These are phyloP conservation scores for Mallotus villosus DNA, from an alignment of 2,797 vertebrate species.

Conservation along the genomic window DNA sequence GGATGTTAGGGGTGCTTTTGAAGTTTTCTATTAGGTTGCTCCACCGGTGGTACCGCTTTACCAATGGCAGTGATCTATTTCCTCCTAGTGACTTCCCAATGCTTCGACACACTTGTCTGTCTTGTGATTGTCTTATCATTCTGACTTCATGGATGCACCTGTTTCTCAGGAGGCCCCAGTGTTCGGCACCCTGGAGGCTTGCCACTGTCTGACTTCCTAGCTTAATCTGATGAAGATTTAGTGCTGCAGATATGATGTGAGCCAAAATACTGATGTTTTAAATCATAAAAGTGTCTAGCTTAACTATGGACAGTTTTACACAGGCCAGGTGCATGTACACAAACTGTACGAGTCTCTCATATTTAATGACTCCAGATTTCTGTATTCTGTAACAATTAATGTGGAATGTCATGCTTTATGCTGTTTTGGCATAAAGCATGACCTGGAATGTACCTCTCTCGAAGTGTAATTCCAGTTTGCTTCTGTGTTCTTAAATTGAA, in stretches of 20 bases:
- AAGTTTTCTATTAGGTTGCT: background rate
- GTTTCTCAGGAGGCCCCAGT: background rate
- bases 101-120: background rate
- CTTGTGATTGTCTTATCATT: background rate
- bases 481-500: slow-evolving; percentile 6
- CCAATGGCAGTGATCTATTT: background rate
- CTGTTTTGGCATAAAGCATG: slow-evolving; percentile 28
- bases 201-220: slow-evolving; percentile 8
- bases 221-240: slow-evolving; percentile 28
- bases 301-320: slow-evolving; percentile 40
- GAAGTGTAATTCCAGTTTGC: slow-evolving; percentile 36
- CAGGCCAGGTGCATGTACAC: slow-evolving; percentile 48
- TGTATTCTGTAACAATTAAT: slow-evolving; percentile 48
- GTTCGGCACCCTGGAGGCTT: background rate
- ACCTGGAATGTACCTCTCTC: slow-evolving; percentile 16
- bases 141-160: slow-evolving; percentile 1
- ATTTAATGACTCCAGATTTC: slow-evolving; percentile 48
- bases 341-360: slow-evolving; percentile 33
- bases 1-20: slow-evolving; percentile 13
- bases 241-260: slow-evolving; percentile 16
- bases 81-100: background rate
- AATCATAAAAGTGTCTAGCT: slow-evolving; percentile 45
- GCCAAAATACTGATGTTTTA: slow-evolving; percentile 41
- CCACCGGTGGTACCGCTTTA: background rate
- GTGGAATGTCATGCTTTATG: slow-evolving; percentile 38